phyloP scores from a whole-genome alignment of 2,113 vertebrate genomes.

The Pygoscelis antarcticus region DNA sequence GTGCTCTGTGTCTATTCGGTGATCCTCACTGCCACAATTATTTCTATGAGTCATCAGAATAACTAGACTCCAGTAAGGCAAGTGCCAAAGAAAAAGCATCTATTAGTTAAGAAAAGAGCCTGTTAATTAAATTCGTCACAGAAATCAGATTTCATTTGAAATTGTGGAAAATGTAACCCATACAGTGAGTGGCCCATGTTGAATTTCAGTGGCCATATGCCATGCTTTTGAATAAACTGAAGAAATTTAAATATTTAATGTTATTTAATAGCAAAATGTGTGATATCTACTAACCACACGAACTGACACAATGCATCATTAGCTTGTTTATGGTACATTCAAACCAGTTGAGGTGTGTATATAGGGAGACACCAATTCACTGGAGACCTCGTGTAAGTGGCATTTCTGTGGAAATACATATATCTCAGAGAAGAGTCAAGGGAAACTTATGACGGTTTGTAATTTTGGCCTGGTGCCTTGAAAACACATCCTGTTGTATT shows the following conservation, averaged over 20 bases:
- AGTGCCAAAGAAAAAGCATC: background rate
- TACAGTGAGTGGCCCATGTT: background rate
- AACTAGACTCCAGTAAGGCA: background rate
- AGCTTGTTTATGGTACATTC: background rate
- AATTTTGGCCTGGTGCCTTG: background rate
- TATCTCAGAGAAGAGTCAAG: background rate
- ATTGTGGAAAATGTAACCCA: background rate
- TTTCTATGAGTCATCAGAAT: background rate
- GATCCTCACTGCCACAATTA: background rate
- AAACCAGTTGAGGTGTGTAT: background rate
- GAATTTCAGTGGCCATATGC: background rate
- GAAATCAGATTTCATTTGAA: background rate
- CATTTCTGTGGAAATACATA: background rate
- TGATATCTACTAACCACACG: background rate
- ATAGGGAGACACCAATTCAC: background rate
- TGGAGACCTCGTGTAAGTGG: background rate
- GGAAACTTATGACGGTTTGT: background rate
- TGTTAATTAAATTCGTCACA: background rate
- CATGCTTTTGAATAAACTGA: background rate
- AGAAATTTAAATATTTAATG: background rate
- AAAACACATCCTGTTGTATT: background rate
- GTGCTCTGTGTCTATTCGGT: fast-evolving
- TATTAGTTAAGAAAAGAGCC: background rate
- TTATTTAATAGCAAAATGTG: background rate
- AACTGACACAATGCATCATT: background rate